Base-by-base conservation (phyloP, 2,797 vertebrate species). In the Xenentodon cancila region DNA sequence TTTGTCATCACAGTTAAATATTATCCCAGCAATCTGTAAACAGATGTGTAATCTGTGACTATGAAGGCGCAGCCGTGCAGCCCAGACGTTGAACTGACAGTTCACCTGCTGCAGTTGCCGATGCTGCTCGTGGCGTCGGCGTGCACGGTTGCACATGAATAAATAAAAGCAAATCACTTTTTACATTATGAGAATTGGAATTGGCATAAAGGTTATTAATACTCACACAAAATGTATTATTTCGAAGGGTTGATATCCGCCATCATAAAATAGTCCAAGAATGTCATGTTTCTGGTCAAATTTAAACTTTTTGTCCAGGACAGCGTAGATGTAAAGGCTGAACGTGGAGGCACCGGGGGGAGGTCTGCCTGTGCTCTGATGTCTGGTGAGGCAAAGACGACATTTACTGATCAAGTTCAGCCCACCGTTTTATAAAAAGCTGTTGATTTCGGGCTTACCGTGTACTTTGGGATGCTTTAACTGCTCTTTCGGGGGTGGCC, bases 231-330 rank as follows among this genome's bases (percentile, higher is more conserved):
- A 89, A 0, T 75, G 0, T 1, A 25, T 90, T 0, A 81, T 55
- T 13, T 84, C 0, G 0, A 92, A 49, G 15, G 50, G 3, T 0
- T 3, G 0, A 21, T 0, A 0, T 8, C 0, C 0, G 9, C 0
- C 1, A 0, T 0, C 0, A 11, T 0, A 0, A 46, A 0, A 1
- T 21, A 91, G 0, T 0, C 58, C 0, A 1, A 93, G 59, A 0
- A 3, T 48, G 72, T 91, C 76, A 0, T 0, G 0, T 0, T 75
- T 0, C 13, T 0, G 19, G 19, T 55, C 59, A 64, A 93, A 93
- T 30, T 0, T 55, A 1, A 94, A 93, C 65, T 11, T 80, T 51
- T 80, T 90, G 68, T 90, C 89, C 72, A 94, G 19, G 48, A 93
- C 81, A 7, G 91, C 81, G 3, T 93, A 83, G 64, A 93, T 58